Evolutionary conservation across 1,140 invertebrate species (phyloP).

Genomic region (Scaptomyza graminum): DNA sequence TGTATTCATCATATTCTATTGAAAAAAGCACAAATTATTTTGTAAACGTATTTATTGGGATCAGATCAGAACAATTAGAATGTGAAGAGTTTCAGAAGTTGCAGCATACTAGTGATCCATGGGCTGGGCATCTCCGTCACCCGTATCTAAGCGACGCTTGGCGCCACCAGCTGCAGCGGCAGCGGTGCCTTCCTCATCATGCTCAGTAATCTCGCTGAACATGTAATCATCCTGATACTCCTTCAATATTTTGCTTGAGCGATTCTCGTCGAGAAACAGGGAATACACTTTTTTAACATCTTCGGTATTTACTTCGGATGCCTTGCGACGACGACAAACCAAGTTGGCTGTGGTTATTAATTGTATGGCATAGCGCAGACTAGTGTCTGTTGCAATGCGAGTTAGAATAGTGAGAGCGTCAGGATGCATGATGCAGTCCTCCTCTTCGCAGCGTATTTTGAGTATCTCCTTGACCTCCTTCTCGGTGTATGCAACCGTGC

Average conservation of each 20-base stretch:
- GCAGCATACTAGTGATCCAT: slow-evolving; percentile 72
- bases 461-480: slow-evolving; percentile 96
- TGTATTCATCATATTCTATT: not conserved
- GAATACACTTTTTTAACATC: slow-evolving; percentile 98
- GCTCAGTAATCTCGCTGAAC: slow-evolving; percentile 89
- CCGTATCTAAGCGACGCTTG: slow-evolving; percentile 62
- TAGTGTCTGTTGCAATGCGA: slow-evolving; percentile 96
- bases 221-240: slow-evolving; percentile 98
- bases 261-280: slow-evolving; percentile 96
- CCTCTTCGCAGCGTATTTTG: slow-evolving; percentile 97
- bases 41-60: slow-evolving; percentile 59
- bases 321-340: slow-evolving; percentile 92
- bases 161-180: slow-evolving; percentile 38
- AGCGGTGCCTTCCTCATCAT: slow-evolving; percentile 61
- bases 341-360: slow-evolving; percentile 97
- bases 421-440: slow-evolving; percentile 97
- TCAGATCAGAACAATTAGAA: slow-evolving; percentile 44
- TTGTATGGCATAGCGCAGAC: slow-evolving; percentile 98
- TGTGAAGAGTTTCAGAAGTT: slow-evolving; percentile 37
- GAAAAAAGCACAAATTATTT: slow-evolving; percentile 24
- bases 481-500: slow-evolving; percentile 94
- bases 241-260: slow-evolving; percentile 96
- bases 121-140: slow-evolving; percentile 67
- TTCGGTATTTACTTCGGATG: slow-evolving; percentile 92
- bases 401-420: slow-evolving; percentile 97